Evolutionary conservation across 2,797 vertebrate species (phyloP).

Genomic region (Falco peregrinus): DNA sequence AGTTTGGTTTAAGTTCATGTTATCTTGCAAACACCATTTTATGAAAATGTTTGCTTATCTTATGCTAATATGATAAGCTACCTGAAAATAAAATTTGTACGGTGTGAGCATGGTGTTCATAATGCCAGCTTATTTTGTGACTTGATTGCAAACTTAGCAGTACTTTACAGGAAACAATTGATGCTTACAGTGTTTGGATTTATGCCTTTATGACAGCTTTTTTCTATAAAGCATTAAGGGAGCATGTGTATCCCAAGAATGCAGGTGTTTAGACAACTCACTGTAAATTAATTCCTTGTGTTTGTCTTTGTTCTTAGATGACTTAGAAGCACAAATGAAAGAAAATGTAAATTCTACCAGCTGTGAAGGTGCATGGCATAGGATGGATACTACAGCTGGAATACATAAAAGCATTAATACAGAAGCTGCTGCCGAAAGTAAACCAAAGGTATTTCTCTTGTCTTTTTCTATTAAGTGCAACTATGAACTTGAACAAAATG

Average conservation of each 20-base stretch:
- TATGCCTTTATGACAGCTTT: not conserved
- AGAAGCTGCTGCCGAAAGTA: not conserved
- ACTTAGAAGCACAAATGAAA: slow-evolving; percentile 23
- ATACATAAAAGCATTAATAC: not conserved
- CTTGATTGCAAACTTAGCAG: not conserved
- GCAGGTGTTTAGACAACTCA: not conserved
- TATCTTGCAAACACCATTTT: not conserved
- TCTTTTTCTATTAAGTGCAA: not conserved
- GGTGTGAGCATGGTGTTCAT: not conserved
- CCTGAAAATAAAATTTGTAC: not conserved
- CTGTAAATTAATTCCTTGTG: not conserved
- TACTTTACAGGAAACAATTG: not conserved
- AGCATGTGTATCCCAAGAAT: not conserved
- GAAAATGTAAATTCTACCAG: slow-evolving; percentile 15
- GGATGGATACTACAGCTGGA: not conserved
- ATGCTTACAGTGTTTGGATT: not conserved
- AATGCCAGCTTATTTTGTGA: not conserved
- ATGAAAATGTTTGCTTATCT: not conserved
- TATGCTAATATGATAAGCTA: not conserved
- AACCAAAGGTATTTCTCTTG: slow-evolving; percentile 57
- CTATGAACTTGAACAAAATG: not conserved
- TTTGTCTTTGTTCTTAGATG: slow-evolving; percentile 42
- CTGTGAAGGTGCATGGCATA: slow-evolving; percentile 30
- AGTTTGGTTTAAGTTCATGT: not conserved
- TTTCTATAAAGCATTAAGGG: not conserved